phyloP scores from a whole-genome alignment of 64 coral and sea anemone genomes.

The Stylophora pistillata region DNA sequence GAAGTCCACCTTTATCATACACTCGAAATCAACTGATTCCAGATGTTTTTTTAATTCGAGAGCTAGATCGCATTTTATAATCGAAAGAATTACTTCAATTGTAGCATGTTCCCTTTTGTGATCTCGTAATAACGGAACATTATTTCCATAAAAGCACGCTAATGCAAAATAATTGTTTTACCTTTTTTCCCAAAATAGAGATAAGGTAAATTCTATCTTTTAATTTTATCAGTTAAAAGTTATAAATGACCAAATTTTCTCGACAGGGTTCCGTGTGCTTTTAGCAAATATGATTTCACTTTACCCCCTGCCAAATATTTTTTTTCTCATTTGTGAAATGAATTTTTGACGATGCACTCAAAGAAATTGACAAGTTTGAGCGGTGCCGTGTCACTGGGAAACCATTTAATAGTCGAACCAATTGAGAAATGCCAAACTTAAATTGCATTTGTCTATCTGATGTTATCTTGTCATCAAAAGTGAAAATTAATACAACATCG shows the following conservation, averaged over 20 bases:
- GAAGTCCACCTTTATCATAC: too few species aligned
- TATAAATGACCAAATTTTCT: neutral
- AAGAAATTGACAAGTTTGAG: constrained; percentile 23
- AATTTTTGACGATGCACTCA: constrained; percentile 21
- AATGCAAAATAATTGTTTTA: constrained; percentile 40
- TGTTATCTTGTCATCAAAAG: constrained; percentile 33
- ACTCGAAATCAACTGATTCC: neutral
- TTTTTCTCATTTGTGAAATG: constrained; percentile 15
- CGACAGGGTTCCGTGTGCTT: neutral
- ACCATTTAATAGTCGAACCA: constrained; percentile 10
- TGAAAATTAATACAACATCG: constrained; percentile 27
- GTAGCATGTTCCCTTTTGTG: constrained; percentile 3
- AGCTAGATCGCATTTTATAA: neutral
- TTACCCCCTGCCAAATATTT: constrained; percentile 17
- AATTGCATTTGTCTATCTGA: constrained; percentile 29
- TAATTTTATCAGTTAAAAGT: constrained; percentile 6
- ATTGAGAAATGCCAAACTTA: constrained; percentile 39
- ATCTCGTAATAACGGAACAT: constrained; percentile 3
- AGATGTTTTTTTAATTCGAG: neutral
- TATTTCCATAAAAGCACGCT: constrained; percentile 36
- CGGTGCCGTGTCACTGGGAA: constrained; percentile 25
- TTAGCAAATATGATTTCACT: constrained; percentile 30
- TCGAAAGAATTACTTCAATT: neutral
- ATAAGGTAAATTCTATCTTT: constrained; percentile 23
- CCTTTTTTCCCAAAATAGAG: neutral